Percentiles rank a stretch among this genome's conserved stretches.
phyloP scores from a whole-genome alignment of 2,113 vertebrate species.

The Myrmecophaga tridactyla region DNA sequence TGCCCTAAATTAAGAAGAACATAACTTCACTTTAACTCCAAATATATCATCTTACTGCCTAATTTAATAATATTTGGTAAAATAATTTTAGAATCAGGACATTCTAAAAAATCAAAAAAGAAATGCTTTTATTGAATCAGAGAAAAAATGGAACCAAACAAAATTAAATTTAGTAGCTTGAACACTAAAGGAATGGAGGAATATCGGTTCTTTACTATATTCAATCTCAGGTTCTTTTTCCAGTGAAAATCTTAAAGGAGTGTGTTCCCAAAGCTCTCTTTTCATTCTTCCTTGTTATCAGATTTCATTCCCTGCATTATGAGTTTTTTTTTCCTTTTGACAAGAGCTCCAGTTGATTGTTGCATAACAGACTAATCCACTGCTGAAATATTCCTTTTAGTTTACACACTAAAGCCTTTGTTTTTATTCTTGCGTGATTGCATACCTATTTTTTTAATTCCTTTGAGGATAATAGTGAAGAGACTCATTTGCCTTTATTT shows the following conservation, averaged over 20 bases:
- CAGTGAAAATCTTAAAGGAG: not conserved
- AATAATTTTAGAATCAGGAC: constrained; percentile 1
- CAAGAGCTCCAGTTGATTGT: not conserved
- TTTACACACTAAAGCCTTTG: not conserved
- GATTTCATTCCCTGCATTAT: not conserved
- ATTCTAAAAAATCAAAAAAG: constrained; percentile 42
- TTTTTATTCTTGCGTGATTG: not conserved
- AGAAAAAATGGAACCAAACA: constrained; percentile 23
- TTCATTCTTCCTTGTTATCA: not conserved
- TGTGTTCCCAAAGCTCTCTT: not conserved
- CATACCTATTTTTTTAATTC: not conserved
- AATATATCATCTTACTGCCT: not conserved
- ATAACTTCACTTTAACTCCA: constrained; percentile 11
- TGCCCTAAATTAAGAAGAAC: constrained; percentile 26
- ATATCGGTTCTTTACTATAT: not conserved
- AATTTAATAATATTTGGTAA: constrained; percentile 54
- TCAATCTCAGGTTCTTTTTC: not conserved
- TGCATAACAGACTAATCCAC: not conserved
- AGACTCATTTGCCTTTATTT: not conserved
- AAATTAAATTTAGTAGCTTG: not conserved
- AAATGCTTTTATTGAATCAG: not conserved
- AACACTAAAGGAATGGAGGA: not conserved
- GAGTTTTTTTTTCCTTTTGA: not conserved
- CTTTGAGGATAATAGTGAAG: not conserved
- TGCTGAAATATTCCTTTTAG: not conserved